phyloP scores from a whole-genome alignment of 2,113 vertebrate species.

The Clarias magur region DNA sequence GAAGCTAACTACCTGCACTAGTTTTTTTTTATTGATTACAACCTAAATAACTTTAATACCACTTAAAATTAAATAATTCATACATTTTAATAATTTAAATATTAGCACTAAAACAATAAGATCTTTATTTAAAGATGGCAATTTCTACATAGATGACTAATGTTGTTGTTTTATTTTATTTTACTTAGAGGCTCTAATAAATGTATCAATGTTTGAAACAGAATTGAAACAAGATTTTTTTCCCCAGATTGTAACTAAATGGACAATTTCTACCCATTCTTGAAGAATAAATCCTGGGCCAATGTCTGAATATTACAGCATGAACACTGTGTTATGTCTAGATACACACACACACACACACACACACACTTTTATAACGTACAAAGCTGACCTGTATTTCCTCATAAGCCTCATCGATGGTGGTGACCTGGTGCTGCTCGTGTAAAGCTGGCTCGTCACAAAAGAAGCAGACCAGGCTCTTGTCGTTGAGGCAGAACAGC shows the following conservation, averaged over 20 bases:
- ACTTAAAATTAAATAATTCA: no score
- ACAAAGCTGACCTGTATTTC: slow-evolving; percentile 87
- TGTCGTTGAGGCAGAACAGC: slow-evolving; percentile 96
- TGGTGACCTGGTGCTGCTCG: slow-evolving; percentile 96
- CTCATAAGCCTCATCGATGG: slow-evolving; percentile 92
- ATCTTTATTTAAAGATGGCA: no score
- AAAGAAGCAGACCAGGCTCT: slow-evolving; percentile 95
- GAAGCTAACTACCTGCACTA: no score
- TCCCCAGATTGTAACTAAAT: neutral
- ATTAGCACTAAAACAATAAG: no score
- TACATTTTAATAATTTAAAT: no score
- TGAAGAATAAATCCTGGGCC: neutral
- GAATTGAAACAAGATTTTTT: neutral
- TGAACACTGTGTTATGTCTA: neutral
- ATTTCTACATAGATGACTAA: no score
- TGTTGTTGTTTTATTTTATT: no score
- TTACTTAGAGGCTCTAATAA: no score
- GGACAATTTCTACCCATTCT: neutral
- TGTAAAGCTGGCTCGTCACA: slow-evolving; percentile 92
- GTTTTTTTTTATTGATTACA: no score
- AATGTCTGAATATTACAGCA: neutral
- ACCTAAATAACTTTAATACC: no score
- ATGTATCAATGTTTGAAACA: no score
- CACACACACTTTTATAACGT: no score
- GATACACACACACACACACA: neutral